Conservation (phyloP, 2,888 invertebrate genomes). For the Nymphalis urticae region DNA sequence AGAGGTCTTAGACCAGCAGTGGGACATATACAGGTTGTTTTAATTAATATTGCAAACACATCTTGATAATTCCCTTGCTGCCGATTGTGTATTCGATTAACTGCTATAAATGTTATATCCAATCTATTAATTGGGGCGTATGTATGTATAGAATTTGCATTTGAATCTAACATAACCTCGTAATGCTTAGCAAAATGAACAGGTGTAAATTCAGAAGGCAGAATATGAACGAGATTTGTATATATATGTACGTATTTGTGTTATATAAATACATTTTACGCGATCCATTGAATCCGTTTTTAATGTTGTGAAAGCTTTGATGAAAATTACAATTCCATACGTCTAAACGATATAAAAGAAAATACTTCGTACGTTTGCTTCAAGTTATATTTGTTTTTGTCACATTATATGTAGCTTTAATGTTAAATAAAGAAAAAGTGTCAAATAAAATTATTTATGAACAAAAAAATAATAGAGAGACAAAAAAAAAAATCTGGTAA, state of each 20-base stretch:
- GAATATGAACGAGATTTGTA: constrained; percentile 2
- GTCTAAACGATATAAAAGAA: too few relatives aligned
- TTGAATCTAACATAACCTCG: constrained; percentile 13
- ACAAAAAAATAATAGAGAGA: too few relatives aligned
- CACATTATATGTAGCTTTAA: too few relatives aligned
- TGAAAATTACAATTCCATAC: background rate
- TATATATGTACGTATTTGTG: too few relatives aligned
- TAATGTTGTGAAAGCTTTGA: background rate
- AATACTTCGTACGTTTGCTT: too few relatives aligned
- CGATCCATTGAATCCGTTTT: background rate
- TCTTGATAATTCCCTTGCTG: background rate
- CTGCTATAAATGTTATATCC: constrained; percentile 22
- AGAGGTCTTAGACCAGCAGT: too few relatives aligned
- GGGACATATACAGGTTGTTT: too few relatives aligned
- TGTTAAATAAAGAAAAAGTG: too few relatives aligned
- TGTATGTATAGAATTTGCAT: constrained; percentile 25
- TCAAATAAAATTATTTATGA: too few relatives aligned
- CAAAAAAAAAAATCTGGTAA: too few relatives aligned
- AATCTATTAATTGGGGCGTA: constrained; percentile 25
- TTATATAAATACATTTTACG: too few relatives aligned
- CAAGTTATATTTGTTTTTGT: too few relatives aligned
- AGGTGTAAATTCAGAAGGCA: constrained; percentile 1
- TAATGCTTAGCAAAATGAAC: constrained; percentile 14
- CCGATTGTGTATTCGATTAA: constrained; percentile 5
- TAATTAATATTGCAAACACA: background rate